These are phyloP conservation scores for Periophthalmodon schlosseri DNA, from an alignment of 2,113 vertebrate species.

Conservation along the genomic window DNA sequence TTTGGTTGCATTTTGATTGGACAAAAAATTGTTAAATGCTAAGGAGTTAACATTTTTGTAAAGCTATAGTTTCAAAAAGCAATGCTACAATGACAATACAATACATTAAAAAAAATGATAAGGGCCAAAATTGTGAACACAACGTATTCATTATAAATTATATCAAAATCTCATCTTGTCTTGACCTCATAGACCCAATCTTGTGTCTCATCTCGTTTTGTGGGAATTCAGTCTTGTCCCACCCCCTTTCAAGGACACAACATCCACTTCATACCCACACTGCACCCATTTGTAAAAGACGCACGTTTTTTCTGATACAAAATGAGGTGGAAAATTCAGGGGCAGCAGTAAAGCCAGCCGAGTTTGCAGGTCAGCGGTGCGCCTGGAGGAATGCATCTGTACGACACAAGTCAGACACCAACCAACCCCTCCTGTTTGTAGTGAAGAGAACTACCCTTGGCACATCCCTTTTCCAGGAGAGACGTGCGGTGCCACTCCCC, in stretches of 20 bases:
- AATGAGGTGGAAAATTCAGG: constrained; percentile 19
- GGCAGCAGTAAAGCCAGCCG: constrained; percentile 5
- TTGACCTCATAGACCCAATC: too few species aligned
- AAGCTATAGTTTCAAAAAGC: too few species aligned
- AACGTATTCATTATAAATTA: too few species aligned
- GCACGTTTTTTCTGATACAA: not conserved
- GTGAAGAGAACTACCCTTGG: constrained; percentile 52
- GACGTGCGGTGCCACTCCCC: constrained; percentile 56
- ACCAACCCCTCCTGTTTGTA: constrained; percentile 22
- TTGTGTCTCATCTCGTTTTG: too few species aligned
- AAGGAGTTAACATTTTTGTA: too few species aligned
- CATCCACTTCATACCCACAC: not conserved
- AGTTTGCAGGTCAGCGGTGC: not conserved
- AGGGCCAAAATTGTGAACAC: too few species aligned
- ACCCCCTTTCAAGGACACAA: not conserved
- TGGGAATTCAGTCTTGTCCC: too few species aligned
- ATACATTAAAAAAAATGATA: too few species aligned
- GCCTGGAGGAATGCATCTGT: constrained; percentile 37
- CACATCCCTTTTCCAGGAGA: constrained; percentile 54
- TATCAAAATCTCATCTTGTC: too few species aligned
- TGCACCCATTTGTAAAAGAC: not conserved
- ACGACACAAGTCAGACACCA: constrained; percentile 34
- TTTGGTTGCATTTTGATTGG: too few species aligned
- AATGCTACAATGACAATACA: too few species aligned
- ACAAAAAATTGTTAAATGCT: too few species aligned